Conservation (phyloP, 2,113 vertebrate species). For the Tilapia sparmanii region DNA sequence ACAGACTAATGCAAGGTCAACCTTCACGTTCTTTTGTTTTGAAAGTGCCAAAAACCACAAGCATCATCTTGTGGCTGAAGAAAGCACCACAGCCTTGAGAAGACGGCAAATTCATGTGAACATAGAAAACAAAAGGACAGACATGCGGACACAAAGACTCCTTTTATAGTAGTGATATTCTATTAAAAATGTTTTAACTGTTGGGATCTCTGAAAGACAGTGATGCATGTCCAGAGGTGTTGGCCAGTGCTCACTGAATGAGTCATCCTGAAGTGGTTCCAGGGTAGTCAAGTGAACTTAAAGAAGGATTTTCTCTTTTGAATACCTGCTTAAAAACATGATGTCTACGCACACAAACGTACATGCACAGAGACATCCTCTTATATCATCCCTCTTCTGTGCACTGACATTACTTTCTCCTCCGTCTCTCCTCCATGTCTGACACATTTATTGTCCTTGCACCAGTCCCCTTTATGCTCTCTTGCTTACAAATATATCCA, state of each 20-base stretch:
- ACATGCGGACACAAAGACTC: constrained; percentile 35
- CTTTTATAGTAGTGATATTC: constrained; percentile 71
- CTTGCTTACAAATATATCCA: background rate
- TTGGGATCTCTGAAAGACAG: constrained; percentile 65
- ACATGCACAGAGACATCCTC: background rate
- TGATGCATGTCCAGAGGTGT: constrained; percentile 49
- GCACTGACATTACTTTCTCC: background rate
- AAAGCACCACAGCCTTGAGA: constrained; percentile 57
- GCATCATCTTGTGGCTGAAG: constrained; percentile 52
- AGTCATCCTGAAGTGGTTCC: background rate
- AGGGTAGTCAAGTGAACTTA: background rate
- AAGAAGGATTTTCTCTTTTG: background rate
- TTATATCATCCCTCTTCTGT: background rate
- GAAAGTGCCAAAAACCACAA: constrained; percentile 70
- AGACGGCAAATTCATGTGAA: constrained; percentile 39
- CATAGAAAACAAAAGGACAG: constrained; percentile 10
- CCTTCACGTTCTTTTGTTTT: constrained; percentile 56
- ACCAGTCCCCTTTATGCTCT: background rate
- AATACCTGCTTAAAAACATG: constrained; percentile 1
- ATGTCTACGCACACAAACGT: background rate
- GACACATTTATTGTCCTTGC: background rate
- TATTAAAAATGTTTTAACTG: constrained; percentile 58
- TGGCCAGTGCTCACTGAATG: constrained; percentile 1
- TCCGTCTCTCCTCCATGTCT: background rate
- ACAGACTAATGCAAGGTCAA: constrained; percentile 33